Evolutionary conservation across 2,888 invertebrate genomes (phyloP), one percentile per base, ranked within the genome.

Genomic region (Ametastegia equiseti): DNA sequence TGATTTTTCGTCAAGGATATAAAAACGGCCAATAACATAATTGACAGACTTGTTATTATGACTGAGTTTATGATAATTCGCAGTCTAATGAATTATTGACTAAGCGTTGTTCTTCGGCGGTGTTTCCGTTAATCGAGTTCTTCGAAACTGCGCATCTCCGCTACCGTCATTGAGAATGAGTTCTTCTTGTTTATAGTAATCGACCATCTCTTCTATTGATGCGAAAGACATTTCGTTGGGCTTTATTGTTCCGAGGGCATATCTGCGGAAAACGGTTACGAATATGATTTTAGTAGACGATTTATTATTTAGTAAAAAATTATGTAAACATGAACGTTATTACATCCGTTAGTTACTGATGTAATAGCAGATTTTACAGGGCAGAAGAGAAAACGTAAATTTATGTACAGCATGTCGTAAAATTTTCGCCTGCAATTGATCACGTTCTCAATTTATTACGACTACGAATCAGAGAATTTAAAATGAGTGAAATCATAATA

Each of bases 171-270:
- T 86, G 2, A 92, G 86, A 30, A 90, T 83, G 39, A 92, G 82
- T 67, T 90, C 89, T 79, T 92, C 90, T 23, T 83, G 86, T 65
- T 87, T 88, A 77, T 92, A 89, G 84, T 88, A 90, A 39, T 82
- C 82, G 7, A 92, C 88, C 13, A 92, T 89, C 47, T 92, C 92
- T 60, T 92, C 92, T 19, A 92, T 85, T 6, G 84, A 88, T 0
- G 83, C 81, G 80, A 92, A 92, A 15, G 91, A 89, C 82, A 87
- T 87, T 81, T 92, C 92, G n/a, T 91, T 90, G 13, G 85, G 80
- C 83, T 92, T 92, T 2, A 88, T 86, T 2, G 89, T 88, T 54
- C 92, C 92, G 63, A 92, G 86, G 0, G 92, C 92, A 81, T 88
- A 92, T 82, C 91, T 91, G 57, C 5, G 80, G 80, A 73, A 65